phyloP scores from a whole-genome alignment of 2,113 vertebrate species.

The Pedionomus torquatus region DNA sequence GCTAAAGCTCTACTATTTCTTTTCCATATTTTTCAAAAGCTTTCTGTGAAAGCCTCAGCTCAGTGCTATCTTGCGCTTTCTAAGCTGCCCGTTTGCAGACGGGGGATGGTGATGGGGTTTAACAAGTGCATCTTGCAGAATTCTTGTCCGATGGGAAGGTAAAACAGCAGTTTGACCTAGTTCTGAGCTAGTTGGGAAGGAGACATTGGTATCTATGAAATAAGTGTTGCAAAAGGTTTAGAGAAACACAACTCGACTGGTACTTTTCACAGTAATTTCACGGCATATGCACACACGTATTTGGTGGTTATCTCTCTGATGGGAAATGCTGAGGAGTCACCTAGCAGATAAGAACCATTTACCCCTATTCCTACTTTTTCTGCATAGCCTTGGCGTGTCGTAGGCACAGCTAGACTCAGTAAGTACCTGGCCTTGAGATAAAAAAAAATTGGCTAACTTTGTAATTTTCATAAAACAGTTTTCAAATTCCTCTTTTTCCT shows the following conservation, averaged over 20 bases:
- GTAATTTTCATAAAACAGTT: background rate
- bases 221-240: background rate
- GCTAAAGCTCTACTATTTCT: background rate
- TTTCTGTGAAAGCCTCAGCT: background rate
- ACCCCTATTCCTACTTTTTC: background rate
- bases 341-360: background rate
- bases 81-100: background rate
- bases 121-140: background rate
- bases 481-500: background rate
- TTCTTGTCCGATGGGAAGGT: background rate
- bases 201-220: background rate
- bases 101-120: background rate
- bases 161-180: background rate
- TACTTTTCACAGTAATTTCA: background rate
- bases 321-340: background rate
- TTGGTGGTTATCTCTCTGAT: background rate
- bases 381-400: background rate
- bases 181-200: background rate
- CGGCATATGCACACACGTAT: background rate
- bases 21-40: background rate
- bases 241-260: background rate
- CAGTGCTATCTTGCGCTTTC: background rate
- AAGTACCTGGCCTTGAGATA: background rate
- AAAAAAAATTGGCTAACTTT: too few species aligned
- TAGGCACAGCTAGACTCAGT: background rate